Evolutionary conservation across 2,888 invertebrate species (phyloP), one percentile per base, ranked within the genome.

Genomic region (Adelphocoris suturalis): DNA sequence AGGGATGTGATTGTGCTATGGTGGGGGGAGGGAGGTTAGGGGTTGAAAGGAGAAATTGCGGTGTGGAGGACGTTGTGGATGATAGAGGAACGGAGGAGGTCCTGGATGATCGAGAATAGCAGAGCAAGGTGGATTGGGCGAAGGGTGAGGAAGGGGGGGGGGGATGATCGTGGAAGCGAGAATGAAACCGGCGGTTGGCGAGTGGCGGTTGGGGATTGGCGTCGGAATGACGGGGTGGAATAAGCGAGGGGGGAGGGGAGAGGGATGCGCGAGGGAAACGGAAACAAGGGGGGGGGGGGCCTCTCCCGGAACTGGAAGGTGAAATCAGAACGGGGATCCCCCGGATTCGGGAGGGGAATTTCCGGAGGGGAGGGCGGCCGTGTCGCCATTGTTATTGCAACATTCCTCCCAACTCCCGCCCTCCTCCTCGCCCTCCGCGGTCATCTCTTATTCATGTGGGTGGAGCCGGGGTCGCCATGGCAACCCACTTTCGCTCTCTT

Each of bases 391-490:
- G 85, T 85, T 57, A 85, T 85, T 57, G 85, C 85, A 57, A 85
- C 85, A 85, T 61, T 85, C 61, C 85, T 48, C 68, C 61, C 61
- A 16, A 28, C 37, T 28, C 57, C 23, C 37, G 16, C 57, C 37
- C 14, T 37, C 28, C 11, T 13, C 46, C 48, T 19, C 47, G 19
- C 48, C 14, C 52, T 13, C 55, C 82, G 23, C 82, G 11, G 55
- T 85, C 85, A 85, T 85, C 57, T 85, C 85, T 85, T 55, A 85
- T 85, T 85, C 85, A 85, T 85, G 85, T 57, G 85, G 85, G 85
- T 85, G 85, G 85, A 85, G 85, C 85, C 85, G 57, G 47, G 82
- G 82, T 82, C 82, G 82, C 82, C 27, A 82, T 82, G 82, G 82
- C 82, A 82, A 82, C 82, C 82, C 52, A 23, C 68, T 68, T 68